phyloP scores from a whole-genome alignment of 2,113 vertebrate species.

The Microcebus griseorufus region DNA sequence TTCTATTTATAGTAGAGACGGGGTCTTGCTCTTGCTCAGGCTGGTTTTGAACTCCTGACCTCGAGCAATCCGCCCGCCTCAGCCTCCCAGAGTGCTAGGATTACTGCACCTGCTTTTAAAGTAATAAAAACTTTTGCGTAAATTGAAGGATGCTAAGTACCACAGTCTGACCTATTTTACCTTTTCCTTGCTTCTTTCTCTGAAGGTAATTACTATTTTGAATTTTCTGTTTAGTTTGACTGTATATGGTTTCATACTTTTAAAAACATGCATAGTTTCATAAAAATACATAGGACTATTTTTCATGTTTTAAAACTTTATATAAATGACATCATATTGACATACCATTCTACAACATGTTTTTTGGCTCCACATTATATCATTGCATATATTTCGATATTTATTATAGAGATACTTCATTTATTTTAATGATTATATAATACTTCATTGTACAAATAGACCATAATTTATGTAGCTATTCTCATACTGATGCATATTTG shows the following conservation, averaged over 20 bases:
- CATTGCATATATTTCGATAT: not conserved
- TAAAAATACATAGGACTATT: not conserved
- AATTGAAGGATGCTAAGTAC: not conserved
- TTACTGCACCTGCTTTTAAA: conserved; percentile 18
- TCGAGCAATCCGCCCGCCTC: too few relatives aligned
- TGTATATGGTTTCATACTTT: not conserved
- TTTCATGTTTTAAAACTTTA: not conserved
- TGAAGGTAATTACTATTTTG: not conserved
- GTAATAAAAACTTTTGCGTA: not conserved
- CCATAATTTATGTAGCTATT: not conserved
- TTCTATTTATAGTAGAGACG: too few relatives aligned
- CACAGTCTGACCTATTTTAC: not conserved
- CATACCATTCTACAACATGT: not conserved
- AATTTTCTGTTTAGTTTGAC: conserved; percentile 22
- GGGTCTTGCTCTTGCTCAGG: too few relatives aligned
- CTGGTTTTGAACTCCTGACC: too few relatives aligned
- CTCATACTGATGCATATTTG: not conserved
- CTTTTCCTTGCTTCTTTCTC: not conserved
- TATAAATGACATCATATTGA: not conserved
- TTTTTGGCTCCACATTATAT: not conserved
- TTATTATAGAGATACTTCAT: not conserved
- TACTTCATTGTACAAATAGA: not conserved
- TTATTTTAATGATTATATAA: not conserved
- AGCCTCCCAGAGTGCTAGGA: too few relatives aligned
- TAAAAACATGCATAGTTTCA: not conserved